Evolutionary conservation across 2,888 invertebrate species (phyloP).

Genomic region (Morpho achilles): DNA sequence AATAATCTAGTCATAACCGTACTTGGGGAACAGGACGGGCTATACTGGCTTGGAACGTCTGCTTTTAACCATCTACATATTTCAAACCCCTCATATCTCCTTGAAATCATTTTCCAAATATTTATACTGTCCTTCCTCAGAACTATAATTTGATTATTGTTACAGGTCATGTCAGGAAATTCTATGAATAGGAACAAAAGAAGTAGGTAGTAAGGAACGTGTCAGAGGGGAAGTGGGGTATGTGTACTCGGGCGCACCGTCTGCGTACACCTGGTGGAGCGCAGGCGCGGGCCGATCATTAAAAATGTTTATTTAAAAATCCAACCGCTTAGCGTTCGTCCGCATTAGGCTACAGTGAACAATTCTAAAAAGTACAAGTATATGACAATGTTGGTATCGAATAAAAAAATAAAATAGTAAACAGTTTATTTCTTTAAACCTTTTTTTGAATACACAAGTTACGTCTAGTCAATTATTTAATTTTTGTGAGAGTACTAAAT

Average conservation of each 20-base stretch:
- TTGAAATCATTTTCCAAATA: background rate
- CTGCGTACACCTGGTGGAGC: constrained; percentile 71
- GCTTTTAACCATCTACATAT: no score
- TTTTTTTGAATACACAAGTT: no score
- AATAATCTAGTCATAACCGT: no score
- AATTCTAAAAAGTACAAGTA: constrained; percentile 8
- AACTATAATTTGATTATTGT: constrained; percentile 61
- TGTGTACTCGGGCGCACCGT: constrained; percentile 56
- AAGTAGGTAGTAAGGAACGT: constrained; percentile 41
- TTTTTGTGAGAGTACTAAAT: no score
- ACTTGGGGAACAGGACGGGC: no score
- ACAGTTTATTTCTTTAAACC: no score
- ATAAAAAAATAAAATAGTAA: no score
- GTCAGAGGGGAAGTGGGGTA: constrained; percentile 32
- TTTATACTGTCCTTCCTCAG: constrained; percentile 25
- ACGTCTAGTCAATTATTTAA: no score
- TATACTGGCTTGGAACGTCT: no score
- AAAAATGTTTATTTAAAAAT: constrained; percentile 80
- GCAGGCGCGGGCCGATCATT: constrained; percentile 73
- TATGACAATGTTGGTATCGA: no score
- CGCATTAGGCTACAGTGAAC: constrained; percentile 38
- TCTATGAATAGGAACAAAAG: constrained; percentile 67
- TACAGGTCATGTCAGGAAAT: constrained; percentile 43
- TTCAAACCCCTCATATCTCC: background rate
- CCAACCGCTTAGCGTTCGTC: constrained; percentile 69